These are phyloP conservation scores for Plagiodera versicolora DNA, from an alignment of 2,888 invertebrate species.

Conservation along the genomic window DNA sequence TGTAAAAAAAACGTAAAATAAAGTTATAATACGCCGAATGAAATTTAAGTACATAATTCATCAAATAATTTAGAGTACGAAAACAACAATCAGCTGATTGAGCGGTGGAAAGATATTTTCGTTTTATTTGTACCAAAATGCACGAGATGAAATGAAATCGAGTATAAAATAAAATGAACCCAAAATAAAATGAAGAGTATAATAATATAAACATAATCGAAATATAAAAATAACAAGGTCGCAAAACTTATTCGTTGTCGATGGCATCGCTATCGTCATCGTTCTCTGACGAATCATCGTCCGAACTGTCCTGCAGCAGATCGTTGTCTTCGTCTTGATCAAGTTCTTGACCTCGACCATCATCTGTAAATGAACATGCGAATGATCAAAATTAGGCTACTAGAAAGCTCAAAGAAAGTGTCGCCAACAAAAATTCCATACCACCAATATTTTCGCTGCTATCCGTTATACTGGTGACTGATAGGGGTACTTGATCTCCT, in stretches of 20 bases:
- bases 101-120: neutral
- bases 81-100: no score
- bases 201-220: slow-evolving; percentile 5
- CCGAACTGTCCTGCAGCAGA: slow-evolving; percentile 7
- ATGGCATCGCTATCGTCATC: slow-evolving; percentile 6
- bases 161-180: slow-evolving; percentile 2
- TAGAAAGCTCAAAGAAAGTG: slow-evolving; percentile 4
- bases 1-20: slow-evolving; percentile 12
- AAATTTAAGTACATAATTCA: slow-evolving; percentile 10
- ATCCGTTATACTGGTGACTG: slow-evolving; percentile 11
- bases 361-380: slow-evolving; percentile 7
- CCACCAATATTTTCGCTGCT: slow-evolving; percentile 3
- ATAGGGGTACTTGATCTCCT: slow-evolving; percentile 12
- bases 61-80: slow-evolving; percentile 4
- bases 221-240: slow-evolving; percentile 1
- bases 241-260: slow-evolving; percentile 5
- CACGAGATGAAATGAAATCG: slow-evolving; percentile 5
- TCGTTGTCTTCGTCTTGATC: slow-evolving; percentile 7
- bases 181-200: neutral
- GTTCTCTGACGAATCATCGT: slow-evolving; percentile 7
- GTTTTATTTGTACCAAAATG: slow-evolving; percentile 2
- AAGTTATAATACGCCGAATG: slow-evolving; percentile 9
- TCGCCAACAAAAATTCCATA: slow-evolving; percentile 7
- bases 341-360: slow-evolving; percentile 3
- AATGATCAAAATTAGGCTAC: slow-evolving; percentile 10